A percentile compares a stretch with the other conserved stretches of the same genome.
Conservation (phyloP, 2,797 vertebrate genomes). For the Benthosema pterotum region DNA sequence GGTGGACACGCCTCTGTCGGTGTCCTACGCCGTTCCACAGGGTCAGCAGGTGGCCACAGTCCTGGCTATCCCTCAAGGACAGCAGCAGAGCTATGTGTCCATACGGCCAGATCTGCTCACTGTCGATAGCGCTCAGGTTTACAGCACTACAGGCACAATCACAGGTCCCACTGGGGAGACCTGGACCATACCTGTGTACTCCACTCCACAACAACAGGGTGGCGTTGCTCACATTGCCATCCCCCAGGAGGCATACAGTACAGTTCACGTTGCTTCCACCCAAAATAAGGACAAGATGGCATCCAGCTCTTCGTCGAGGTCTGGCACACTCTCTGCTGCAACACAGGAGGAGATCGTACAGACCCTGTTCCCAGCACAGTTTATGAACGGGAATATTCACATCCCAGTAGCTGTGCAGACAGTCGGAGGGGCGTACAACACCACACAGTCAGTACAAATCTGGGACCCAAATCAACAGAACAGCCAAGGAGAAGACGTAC, state of each 20-base stretch:
- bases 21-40: slow-evolving; percentile 94
- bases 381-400: slow-evolving; percentile 99
- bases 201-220: slow-evolving; percentile 95
- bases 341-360: slow-evolving; percentile 97
- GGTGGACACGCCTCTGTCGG: slow-evolving; percentile 94
- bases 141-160: slow-evolving; percentile 97
- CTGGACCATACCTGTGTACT: slow-evolving; percentile 99
- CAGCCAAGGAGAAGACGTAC: slow-evolving; percentile 74
- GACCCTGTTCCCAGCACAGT: slow-evolving; percentile 96
- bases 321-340: slow-evolving; percentile 70
- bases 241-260: slow-evolving; percentile 95
- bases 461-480: slow-evolving; percentile 97
- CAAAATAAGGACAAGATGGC: slow-evolving; percentile 88
- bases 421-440: slow-evolving; percentile 93
- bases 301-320: slow-evolving; percentile 44
- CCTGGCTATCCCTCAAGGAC: slow-evolving; percentile 96
- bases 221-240: slow-evolving; percentile 97
- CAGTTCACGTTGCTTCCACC: slow-evolving; percentile 88
- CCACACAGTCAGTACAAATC: slow-evolving; percentile 96
- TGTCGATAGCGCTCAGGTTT: slow-evolving; percentile 97
- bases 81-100: slow-evolving; percentile 98
- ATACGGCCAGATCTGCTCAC: slow-evolving; percentile 96
- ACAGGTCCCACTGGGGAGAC: slow-evolving; percentile 98
- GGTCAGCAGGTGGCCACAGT: slow-evolving; percentile 97
- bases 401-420: slow-evolving; percentile 99